phyloP scores from a whole-genome alignment of 2,113 vertebrate species.

The Loxodonta africana region DNA sequence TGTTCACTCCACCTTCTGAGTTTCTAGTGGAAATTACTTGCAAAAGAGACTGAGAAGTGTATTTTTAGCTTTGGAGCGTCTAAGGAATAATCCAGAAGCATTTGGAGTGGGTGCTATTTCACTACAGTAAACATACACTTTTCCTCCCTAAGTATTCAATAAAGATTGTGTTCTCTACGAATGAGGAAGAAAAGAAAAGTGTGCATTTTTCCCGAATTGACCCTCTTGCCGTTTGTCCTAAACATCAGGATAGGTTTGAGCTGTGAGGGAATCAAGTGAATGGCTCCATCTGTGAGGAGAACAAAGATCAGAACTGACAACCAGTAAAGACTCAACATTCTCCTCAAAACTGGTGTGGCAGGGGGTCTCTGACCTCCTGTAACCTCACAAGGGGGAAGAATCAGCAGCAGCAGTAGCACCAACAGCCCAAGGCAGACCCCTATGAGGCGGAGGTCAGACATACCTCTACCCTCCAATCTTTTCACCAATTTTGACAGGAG shows the following conservation, averaged over 20 bases:
- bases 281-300: neutral
- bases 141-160: neutral
- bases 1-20: neutral
- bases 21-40: neutral
- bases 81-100: neutral
- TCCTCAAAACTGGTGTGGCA: no score
- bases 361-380: no score
- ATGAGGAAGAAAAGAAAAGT: accelerated
- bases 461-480: no score
- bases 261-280: neutral
- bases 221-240: neutral
- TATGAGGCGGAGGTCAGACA: no score
- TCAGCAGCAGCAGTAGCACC: no score
- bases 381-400: no score
- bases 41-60: neutral
- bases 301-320: neutral
- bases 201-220: constrained; percentile 23
- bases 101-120: neutral
- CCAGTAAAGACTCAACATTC: neutral
- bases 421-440: no score
- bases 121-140: neutral
- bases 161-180: neutral
- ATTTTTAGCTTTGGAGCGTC: neutral
- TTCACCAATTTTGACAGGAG: no score
- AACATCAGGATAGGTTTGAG: neutral